Evolutionary conservation across 2,888 invertebrate genomes (phyloP), one percentile per base, ranked within the genome.

Genomic region (Aspidapion aeneum): DNA sequence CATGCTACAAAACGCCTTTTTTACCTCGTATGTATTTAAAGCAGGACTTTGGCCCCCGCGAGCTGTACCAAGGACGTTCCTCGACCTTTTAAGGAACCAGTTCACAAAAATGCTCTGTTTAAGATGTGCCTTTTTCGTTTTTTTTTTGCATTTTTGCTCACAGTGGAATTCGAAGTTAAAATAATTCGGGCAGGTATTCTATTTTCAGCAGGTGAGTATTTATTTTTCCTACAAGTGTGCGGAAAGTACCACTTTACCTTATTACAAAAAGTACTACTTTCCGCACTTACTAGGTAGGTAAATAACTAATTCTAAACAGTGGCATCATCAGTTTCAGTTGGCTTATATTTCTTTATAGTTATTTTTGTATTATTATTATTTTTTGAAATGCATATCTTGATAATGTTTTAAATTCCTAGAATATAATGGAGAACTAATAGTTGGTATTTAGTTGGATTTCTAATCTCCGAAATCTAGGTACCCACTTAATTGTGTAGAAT

Each of bases 41-140:
- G 35, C 12, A 12, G 35, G 3, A 7, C 35, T 12, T 35, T 35
- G 35, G 35, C 35, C 35, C 35, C 35, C 12, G 12, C n/a, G n/a
- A 12, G 35, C 12, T 12, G 35, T 35, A 35, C 35, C 21, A 57
- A 57, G 57, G 57, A 57, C 57, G 57, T 57, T 57, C 22, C 17
- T 21, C 21, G 19, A 21, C 57, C 57, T 57, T 57, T 57, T 21
- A 18, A 21, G 21, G 22, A 21, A 57, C 21, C 57, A 22, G 21
- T 21, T 21, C 16, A n/a, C n/a, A n/a, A n/a, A n/a, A n/a, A n/a
- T n/a, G n/a, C 12, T 35, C 5, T 35, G 35, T 35, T 7, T 35
- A 35, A 35, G n/a, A 35, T 12, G 35, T 35, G 35, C 35, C 3
- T 7, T 35, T 35, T 35, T 35, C 5, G 35, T 35, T 7, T 35